Percentiles rank a stretch among this genome's conserved stretches.
Evolutionary conservation across 2,797 vertebrate genomes (phyloP).

Genomic region (Perodicticus potto): DNA sequence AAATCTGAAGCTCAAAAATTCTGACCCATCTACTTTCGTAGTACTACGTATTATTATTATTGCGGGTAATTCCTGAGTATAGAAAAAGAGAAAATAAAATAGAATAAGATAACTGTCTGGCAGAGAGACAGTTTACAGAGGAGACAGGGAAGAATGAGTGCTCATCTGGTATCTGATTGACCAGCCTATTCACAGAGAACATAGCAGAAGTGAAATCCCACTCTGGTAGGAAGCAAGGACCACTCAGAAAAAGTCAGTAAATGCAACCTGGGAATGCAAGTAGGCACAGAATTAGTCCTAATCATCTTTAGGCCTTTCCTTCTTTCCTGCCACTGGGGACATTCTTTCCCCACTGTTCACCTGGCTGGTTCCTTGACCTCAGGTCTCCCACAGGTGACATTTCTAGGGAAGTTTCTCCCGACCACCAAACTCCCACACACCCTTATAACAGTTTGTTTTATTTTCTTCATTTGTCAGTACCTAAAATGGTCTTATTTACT

Average conservation of each 20-base stretch:
- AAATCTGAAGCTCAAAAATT: neutral
- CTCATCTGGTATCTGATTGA: neutral
- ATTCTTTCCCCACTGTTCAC: neutral
- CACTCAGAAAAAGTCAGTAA: neutral
- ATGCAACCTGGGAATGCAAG: neutral
- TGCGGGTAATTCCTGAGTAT: neutral
- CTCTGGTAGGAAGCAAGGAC: neutral
- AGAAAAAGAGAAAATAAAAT: slow-evolving; percentile 26
- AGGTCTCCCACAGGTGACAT: neutral
- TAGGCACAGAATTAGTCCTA: neutral
- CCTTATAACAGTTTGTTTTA: neutral
- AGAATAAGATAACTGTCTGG: neutral
- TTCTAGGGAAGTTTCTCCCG: neutral
- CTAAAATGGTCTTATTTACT: neutral
- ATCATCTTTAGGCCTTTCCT: neutral
- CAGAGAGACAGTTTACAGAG: neutral
- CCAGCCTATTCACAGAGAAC: neutral
- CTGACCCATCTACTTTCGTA: neutral
- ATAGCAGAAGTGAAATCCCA: neutral
- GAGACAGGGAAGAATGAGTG: neutral
- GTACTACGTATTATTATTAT: neutral
- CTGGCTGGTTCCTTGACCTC: neutral
- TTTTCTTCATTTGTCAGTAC: neutral
- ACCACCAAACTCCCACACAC: neutral
- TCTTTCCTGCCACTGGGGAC: neutral